Percentiles rank a stretch among this genome's conserved stretches.
Conservation (phyloP, 2,113 vertebrate genomes). For the Coturnix japonica region DNA sequence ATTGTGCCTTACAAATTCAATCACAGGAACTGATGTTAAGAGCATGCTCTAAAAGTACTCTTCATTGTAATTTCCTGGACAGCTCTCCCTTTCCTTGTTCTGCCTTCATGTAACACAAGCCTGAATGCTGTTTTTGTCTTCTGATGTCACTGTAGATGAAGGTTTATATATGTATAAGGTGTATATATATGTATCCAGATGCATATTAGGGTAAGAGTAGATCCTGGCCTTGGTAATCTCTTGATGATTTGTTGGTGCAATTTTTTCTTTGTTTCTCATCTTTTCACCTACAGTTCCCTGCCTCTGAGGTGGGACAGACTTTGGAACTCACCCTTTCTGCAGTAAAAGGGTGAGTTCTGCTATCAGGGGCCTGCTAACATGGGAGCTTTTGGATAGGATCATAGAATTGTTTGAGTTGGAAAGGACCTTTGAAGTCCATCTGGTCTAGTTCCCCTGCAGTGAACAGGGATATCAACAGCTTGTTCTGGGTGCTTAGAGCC, state of each 20-base stretch:
- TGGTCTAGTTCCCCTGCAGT: no score
- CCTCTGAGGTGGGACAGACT: not conserved
- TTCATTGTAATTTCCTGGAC: not conserved
- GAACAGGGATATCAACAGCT: no score
- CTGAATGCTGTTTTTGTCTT: no score
- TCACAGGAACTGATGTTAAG: not conserved
- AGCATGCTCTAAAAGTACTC: not conserved
- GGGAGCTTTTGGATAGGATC: not conserved
- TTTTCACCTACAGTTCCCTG: not conserved
- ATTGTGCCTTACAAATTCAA: not conserved
- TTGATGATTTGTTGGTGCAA: not conserved
- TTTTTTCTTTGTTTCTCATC: not conserved
- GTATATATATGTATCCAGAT: no score
- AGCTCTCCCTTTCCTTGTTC: not conserved
- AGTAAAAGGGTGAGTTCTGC: not conserved
- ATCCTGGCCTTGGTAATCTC: not conserved
- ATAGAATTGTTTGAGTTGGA: no score
- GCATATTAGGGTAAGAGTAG: not conserved
- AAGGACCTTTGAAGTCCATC: no score
- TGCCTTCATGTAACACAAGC: no score
- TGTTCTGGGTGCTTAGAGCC: no score
- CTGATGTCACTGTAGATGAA: no score
- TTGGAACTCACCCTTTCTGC: not conserved
- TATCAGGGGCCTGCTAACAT: not conserved
- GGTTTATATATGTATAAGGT: no score